Base-by-base conservation (phyloP, 2,888 invertebrate genomes). In the Diaprepes abbreviatus region DNA sequence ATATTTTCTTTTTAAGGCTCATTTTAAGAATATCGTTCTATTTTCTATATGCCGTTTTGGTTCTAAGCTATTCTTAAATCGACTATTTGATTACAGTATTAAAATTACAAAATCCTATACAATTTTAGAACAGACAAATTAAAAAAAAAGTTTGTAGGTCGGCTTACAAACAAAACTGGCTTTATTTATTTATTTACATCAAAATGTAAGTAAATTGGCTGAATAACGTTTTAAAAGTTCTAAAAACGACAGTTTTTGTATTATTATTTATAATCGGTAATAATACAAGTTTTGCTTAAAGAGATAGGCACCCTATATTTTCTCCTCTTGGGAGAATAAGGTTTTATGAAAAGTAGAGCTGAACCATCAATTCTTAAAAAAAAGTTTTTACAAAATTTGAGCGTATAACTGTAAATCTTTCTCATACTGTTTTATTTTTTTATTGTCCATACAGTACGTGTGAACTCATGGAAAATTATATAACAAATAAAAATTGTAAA, bases 261-360 rank as follows among this genome's bases (percentile, higher is more conserved):
- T 50, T 9, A 31, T 28, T 28, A 10, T n/a, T 40, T 17, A 19
- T 43, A 3, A 50, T 28, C 28, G 28, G 31, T 50, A 28, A 50
- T 50, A 50, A 50, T 50, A 50, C 48, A 50, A 50, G 14, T 14
- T 50, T 50, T 28, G 48, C 48, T 50, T 50, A 50, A 38, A 59
- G 43, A 58, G 58, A 58, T 43, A 58, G 58, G 59, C 45, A 59
- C 59, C 59, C 59, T 45, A 59, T 59, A 33, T 16, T 59, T 58
- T 59, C 59, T 16, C 54, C 33, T n/a, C 33, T 43, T 10, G 43
- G 16, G 43, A 59, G 24, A 40, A 59, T 28, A 38, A 43, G 40
- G 31, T 45, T 33, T 59, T 43, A 24, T 59, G 59, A 40, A 31
- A 24, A 43, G 40, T 43, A 38, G 33, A 59, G n/a, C 43, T 35